A percentile compares a stretch with the other conserved stretches of the same genome.
phyloP scores from a whole-genome alignment of 2,797 vertebrate genomes.

The Acanthopagrus latus region DNA sequence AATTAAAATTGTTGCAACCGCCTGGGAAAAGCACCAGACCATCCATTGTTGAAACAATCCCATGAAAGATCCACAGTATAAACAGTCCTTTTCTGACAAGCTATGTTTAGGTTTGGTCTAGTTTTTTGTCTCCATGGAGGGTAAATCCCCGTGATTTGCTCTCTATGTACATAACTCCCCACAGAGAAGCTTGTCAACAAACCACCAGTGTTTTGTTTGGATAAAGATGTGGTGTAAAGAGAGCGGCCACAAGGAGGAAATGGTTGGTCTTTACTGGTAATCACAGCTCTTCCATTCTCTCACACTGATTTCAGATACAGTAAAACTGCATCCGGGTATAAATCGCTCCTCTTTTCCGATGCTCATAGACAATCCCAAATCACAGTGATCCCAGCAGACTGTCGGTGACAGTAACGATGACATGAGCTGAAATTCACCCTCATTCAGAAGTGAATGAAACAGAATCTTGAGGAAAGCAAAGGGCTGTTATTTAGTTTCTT shows the following conservation, averaged over 20 bases:
- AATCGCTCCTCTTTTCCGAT: not conserved
- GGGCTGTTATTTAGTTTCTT: not conserved
- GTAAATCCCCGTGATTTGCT: conserved; percentile 63
- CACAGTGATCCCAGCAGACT: conserved; percentile 23
- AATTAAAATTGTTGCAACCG: not conserved
- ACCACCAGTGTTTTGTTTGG: conserved; percentile 59
- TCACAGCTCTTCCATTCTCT: conserved; percentile 49
- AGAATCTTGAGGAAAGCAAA: conserved; percentile 10
- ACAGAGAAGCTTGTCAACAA: conserved; percentile 74
- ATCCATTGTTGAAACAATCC: conserved; percentile 48
- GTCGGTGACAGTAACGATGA: conserved; percentile 14
- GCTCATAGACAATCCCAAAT: not conserved
- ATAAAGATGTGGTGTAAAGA: conserved; percentile 68
- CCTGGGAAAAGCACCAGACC: conserved; percentile 28
- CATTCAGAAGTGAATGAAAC: conserved; percentile 7
- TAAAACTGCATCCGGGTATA: conserved; percentile 27
- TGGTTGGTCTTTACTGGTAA: conserved; percentile 59
- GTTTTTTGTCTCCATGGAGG: conserved; percentile 49
- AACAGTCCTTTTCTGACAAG: conserved; percentile 29
- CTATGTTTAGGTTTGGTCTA: conserved; percentile 45
- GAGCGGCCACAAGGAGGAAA: conserved; percentile 75
- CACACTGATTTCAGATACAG: conserved; percentile 54
- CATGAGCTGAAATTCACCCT: conserved; percentile 7
- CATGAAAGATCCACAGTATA: conserved; percentile 21
- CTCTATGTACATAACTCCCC: conserved; percentile 49